phyloP scores from a whole-genome alignment of 2,888 invertebrate genomes.

The Gymnocheta viridis region DNA sequence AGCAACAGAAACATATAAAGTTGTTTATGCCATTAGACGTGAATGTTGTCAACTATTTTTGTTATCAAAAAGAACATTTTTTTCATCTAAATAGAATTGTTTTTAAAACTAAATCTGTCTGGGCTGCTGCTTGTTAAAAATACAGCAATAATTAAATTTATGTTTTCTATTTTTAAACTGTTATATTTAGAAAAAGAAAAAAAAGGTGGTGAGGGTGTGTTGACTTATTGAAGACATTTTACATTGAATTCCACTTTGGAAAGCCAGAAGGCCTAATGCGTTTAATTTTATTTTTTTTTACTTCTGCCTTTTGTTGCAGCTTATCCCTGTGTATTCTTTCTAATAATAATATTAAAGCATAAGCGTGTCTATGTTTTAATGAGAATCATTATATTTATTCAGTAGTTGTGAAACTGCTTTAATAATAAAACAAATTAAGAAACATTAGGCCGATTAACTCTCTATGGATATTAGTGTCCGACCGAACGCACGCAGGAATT shows the following conservation, averaged over 20 bases:
- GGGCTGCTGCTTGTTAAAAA: slow-evolving; percentile 55
- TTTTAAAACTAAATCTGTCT: slow-evolving; percentile 31
- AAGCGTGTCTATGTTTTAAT: slow-evolving; percentile 62
- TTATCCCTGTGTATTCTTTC: not conserved
- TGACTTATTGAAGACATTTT: slow-evolving; percentile 26
- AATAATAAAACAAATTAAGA: not conserved
- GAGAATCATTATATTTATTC: slow-evolving; percentile 39
- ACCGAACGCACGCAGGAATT: too few relatives aligned
- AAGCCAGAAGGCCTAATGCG: slow-evolving; percentile 2
- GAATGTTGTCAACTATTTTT: slow-evolving; percentile 34
- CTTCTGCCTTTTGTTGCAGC: slow-evolving; percentile 5
- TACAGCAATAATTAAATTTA: slow-evolving; percentile 40
- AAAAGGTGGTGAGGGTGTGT: slow-evolving; percentile 54
- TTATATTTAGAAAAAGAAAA: not conserved
- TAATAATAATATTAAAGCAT: slow-evolving; percentile 46
- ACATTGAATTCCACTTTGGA: slow-evolving; percentile 27
- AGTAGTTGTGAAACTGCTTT: not conserved
- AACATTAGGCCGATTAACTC: too few relatives aligned
- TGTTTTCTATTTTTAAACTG: slow-evolving; percentile 62
- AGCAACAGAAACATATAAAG: not conserved
- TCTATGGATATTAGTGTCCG: too few relatives aligned
- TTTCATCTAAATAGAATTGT: slow-evolving; percentile 26
- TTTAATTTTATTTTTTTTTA: not conserved
- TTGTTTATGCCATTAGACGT: slow-evolving; percentile 39
- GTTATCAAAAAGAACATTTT: too few relatives aligned